Evolutionary conservation across 2,113 vertebrate genomes (phyloP).

Genomic region (Asarcornis scutulata): DNA sequence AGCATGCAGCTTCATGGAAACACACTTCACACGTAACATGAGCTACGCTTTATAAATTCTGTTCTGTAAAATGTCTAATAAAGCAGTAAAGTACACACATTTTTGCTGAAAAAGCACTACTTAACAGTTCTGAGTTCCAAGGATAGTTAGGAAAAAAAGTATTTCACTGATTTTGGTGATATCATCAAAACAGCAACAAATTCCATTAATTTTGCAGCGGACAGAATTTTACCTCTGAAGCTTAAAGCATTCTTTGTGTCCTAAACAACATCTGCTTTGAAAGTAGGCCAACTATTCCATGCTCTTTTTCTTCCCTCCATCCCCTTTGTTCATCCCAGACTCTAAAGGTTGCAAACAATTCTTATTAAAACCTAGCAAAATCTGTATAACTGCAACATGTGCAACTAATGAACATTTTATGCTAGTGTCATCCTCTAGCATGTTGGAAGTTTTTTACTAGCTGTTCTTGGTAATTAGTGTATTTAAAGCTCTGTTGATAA

Average conservation of each 20-base stretch:
- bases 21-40: neutral
- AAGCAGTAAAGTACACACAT: neutral
- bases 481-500: neutral
- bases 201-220: neutral
- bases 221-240: neutral
- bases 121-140: neutral
- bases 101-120: neutral
- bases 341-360: neutral
- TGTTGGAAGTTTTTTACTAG: neutral
- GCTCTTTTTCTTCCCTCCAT: neutral
- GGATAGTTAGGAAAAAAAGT: neutral
- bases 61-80: neutral
- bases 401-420: neutral
- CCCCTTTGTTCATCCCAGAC: neutral
- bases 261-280: neutral
- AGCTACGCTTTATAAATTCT: neutral
- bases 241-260: neutral
- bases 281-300: neutral
- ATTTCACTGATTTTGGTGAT: neutral
- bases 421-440: neutral
- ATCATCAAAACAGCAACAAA: neutral
- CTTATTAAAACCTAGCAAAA: neutral
- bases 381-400: neutral
- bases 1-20: neutral
- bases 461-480: neutral